Conservation (phyloP, 2,797 vertebrate species). For the Rachycentron canadum region DNA sequence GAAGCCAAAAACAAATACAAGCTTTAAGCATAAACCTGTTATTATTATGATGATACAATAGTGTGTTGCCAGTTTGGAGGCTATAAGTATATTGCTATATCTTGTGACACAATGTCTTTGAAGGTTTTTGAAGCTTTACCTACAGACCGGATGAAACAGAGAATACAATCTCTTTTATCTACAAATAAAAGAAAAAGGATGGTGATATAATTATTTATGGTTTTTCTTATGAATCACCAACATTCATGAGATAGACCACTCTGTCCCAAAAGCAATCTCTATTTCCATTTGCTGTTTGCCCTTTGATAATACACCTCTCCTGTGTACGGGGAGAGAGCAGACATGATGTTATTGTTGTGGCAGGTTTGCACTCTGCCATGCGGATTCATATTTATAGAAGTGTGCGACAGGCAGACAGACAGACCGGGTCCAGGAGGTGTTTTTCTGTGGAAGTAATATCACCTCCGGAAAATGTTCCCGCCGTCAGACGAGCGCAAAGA, state of each 20-base stretch:
- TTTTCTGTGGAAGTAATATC: constrained; percentile 54
- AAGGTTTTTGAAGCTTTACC: not conserved
- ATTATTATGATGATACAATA: not conserved
- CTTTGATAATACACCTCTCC: constrained; percentile 43
- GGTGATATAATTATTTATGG: not conserved
- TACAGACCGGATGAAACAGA: not conserved
- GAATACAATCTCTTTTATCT: not conserved
- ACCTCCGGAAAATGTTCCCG: constrained; percentile 45
- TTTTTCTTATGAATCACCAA: constrained; percentile 21
- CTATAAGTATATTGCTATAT: not conserved
- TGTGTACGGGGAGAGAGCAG: not conserved
- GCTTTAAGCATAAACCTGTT: not conserved
- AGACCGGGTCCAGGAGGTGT: constrained; percentile 27
- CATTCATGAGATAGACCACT: not conserved
- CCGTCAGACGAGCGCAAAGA: constrained; percentile 23
- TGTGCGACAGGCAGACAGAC: constrained; percentile 39
- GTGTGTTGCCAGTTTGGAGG: not conserved
- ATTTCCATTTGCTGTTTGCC: constrained; percentile 50
- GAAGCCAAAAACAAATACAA: not conserved
- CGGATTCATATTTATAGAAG: constrained; percentile 36
- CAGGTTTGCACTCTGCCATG: constrained; percentile 39
- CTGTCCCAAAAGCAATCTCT: constrained; percentile 60
- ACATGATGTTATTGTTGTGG: constrained; percentile 50
- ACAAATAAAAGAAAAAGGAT: not conserved
- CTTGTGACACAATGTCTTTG: not conserved